Percentiles rank a stretch among this genome's conserved stretches.
Conservation (phyloP, 2,888 invertebrate genomes). For the Rotaria macrura region DNA sequence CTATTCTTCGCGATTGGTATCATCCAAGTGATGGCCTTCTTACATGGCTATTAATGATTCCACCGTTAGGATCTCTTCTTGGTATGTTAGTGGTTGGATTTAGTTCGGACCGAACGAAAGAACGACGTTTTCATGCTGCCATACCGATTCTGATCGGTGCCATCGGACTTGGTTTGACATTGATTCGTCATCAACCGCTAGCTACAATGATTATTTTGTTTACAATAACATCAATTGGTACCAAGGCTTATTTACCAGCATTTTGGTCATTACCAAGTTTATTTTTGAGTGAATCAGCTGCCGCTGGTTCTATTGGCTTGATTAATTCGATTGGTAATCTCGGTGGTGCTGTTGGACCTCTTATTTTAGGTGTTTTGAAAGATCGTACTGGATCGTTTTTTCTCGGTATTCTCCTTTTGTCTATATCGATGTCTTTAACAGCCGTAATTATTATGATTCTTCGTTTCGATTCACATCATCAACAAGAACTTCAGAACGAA, state of each 20-base stretch:
- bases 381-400: constrained; percentile 9
- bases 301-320: constrained; percentile 1
- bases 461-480: background rate
- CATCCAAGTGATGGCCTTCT: background rate
- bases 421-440: background rate
- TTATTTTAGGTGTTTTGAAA: background rate
- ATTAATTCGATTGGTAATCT: background rate
- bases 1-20: constrained; percentile 8
- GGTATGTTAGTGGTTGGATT: background rate
- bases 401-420: background rate
- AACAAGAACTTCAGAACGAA: background rate
- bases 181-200: background rate
- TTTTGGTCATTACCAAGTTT: constrained; percentile 20
- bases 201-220: background rate
- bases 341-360: background rate
- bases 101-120: constrained; percentile 1
- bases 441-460: background rate
- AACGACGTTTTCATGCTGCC: constrained; percentile 3
- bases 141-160: background rate
- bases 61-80: background rate
- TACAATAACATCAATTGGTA: background rate
- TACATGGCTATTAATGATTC: background rate
- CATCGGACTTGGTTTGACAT: background rate
- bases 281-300: constrained; percentile 12
- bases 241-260: constrained; percentile 9